Evolutionary conservation across 2,113 vertebrate species (phyloP), one percentile per base, ranked within the genome.

Genomic region (Glaucidium brasilianum): DNA sequence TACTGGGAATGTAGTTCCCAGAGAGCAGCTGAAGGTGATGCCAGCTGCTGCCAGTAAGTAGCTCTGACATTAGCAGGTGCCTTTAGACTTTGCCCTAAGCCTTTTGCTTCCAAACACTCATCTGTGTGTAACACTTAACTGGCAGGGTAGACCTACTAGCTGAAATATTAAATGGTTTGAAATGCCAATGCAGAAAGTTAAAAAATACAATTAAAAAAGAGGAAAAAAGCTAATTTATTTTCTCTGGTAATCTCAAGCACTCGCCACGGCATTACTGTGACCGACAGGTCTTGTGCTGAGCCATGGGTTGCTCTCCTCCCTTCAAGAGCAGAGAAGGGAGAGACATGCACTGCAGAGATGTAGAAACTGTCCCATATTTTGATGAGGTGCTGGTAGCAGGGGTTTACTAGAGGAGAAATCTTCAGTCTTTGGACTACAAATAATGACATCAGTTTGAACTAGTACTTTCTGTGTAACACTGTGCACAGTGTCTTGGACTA

Each of bases 271-370:
- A 4, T 66, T 39, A 10, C 41, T 64, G 35, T 50, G 29, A 35
- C 58, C 1, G 2, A 11, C 20, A 34, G 56, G 15, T 53, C 27
- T 59, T 43, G 15, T 50, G n/a, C n/a, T 55, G 27, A 47, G 47
- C 12, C 2, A 0, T 55, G 32, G 10, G 6, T 12, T 62, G 27
- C 34, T 21, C 10, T n/a, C 9, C 5, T 77, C 30, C n/a, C 23
- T 23, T 39, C 2, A 4, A 29, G 59, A 63, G 7, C n/a, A 53
- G 47, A 72, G 62, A 25, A 71, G 15, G 69, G 50, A 78, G 27
- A 39, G 6, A 3, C 0, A 0, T 35, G 18, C 12, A 0, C 7
- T 41, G 47, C 64, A 32, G 49, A 47, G 6, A 0, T 43, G 7
- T 16, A n/a, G 55, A n/a, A 72, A 22, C 32, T 47, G 11, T 23